These are phyloP conservation scores for Ctenosaura bakeri DNA, from an alignment of 2,797 vertebrate genomes.

Conservation along the genomic window DNA sequence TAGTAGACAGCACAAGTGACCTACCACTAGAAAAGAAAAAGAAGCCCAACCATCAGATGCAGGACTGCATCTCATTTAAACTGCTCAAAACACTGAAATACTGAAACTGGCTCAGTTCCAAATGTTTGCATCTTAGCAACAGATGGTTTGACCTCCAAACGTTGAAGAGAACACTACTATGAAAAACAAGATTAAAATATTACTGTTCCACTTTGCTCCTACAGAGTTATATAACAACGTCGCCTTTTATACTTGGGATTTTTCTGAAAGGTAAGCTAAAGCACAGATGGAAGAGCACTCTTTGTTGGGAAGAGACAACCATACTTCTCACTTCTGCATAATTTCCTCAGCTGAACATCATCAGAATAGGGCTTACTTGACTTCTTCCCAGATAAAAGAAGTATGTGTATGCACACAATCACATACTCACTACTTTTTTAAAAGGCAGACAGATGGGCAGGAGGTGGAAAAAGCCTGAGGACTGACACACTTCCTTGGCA, in stretches of 20 bases:
- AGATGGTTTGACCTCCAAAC: not conserved
- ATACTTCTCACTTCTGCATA: not conserved
- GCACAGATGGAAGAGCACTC: not conserved
- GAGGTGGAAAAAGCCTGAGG: not conserved
- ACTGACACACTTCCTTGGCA: not conserved
- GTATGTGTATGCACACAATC: not conserved
- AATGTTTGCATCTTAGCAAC: not conserved
- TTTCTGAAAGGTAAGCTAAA: not conserved
- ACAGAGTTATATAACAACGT: not conserved
- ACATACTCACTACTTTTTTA: not conserved
- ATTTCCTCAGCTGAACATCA: not conserved
- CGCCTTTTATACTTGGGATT: not conserved
- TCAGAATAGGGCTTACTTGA: not conserved
- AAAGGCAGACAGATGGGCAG: not conserved
- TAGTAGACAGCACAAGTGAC: not conserved
- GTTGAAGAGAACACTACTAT: not conserved
- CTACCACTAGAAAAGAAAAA: not conserved
- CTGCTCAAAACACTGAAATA: not conserved
- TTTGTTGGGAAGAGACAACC: not conserved
- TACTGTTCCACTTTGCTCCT: not conserved
- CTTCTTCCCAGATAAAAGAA: not conserved
- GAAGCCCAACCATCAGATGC: not conserved
- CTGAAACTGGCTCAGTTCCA: not conserved
- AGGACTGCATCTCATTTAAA: not conserved
- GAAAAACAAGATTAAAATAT: not conserved